These are phyloP conservation scores for Aricia artaxerxes DNA, from an alignment of 2,888 invertebrate species.

Conservation along the genomic window DNA sequence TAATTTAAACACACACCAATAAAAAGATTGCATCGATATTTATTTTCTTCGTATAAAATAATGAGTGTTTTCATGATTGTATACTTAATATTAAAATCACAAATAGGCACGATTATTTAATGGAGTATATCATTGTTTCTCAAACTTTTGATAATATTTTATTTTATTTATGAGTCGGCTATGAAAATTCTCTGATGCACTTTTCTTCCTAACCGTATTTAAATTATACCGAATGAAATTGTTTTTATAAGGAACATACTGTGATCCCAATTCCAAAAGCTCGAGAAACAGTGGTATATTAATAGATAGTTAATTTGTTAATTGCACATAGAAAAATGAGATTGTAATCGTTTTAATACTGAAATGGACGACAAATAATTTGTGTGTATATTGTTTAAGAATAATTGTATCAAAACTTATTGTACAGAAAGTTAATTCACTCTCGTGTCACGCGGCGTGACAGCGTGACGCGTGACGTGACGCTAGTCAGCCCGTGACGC, in stretches of 20 bases:
- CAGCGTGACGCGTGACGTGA: slow-evolving; percentile 62
- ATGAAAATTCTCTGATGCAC: background rate
- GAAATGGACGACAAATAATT: slow-evolving; percentile 76
- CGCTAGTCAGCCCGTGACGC: slow-evolving; percentile 42
- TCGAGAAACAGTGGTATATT: background rate
- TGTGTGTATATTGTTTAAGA: slow-evolving; percentile 77
- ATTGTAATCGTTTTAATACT: slow-evolving; percentile 73
- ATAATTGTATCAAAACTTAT: slow-evolving; percentile 62
- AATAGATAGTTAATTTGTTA: slow-evolving; percentile 60
- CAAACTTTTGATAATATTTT: background rate
- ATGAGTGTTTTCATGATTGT: slow-evolving; percentile 54
- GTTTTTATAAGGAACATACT: background rate
- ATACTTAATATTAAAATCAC: slow-evolving; percentile 62
- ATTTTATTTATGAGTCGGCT: background rate
- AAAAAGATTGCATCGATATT: slow-evolving; percentile 40
- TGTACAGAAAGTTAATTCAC: slow-evolving; percentile 70
- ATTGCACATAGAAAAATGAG: slow-evolving; percentile 78
- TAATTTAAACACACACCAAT: slow-evolving; percentile 37
- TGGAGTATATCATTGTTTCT: slow-evolving; percentile 35
- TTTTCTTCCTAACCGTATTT: background rate
- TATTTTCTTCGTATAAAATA: slow-evolving; percentile 43
- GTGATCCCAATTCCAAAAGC: background rate
- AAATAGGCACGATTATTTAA: slow-evolving; percentile 65
- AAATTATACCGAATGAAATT: background rate
- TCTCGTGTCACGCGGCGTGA: slow-evolving; percentile 44